Evolutionary conservation across 1,140 invertebrate genomes (phyloP).

Genomic region (Globodera rostochiensis): DNA sequence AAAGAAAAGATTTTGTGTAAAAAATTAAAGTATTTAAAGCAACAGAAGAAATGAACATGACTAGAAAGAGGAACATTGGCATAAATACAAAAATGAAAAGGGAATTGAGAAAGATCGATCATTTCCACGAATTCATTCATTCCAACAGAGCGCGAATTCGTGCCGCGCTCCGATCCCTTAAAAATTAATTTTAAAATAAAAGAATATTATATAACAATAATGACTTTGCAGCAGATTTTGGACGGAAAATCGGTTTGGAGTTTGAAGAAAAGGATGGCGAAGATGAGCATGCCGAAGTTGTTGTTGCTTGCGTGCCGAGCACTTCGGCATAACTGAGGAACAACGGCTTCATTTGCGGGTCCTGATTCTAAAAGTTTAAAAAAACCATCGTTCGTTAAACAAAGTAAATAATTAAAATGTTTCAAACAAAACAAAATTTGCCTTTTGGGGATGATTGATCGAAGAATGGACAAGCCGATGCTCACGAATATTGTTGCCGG

Average conservation of each 20-base stretch:
- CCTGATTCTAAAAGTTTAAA: slow-evolving; percentile 19
- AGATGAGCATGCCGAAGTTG: slow-evolving; percentile 12
- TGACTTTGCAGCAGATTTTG: slow-evolving; percentile 56
- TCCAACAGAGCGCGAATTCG: slow-evolving; percentile 53
- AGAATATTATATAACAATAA: slow-evolving; percentile 20
- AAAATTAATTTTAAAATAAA: slow-evolving; percentile 34
- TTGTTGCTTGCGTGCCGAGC: slow-evolving; percentile 28
- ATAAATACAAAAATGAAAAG: no score
- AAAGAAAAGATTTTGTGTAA: no score
- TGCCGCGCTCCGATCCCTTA: slow-evolving; percentile 58
- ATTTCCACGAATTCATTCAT: slow-evolving; percentile 29
- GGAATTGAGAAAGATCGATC: no score
- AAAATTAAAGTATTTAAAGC: no score
- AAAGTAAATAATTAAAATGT: slow-evolving; percentile 1
- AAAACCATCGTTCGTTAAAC: neutral
- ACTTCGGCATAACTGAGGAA: slow-evolving; percentile 50
- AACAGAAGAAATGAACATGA: no score
- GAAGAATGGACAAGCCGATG: slow-evolving; percentile 67
- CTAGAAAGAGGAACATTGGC: no score
- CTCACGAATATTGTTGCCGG: slow-evolving; percentile 86
- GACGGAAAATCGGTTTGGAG: slow-evolving; percentile 35
- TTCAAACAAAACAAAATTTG: neutral
- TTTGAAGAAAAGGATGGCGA: slow-evolving; percentile 10
- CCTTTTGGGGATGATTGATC: slow-evolving; percentile 3
- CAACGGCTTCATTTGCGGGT: slow-evolving; percentile 44